These are phyloP conservation scores for Scaptodrosophila lebanonensis DNA, from an alignment of 1,140 invertebrate genomes.

Conservation along the genomic window DNA sequence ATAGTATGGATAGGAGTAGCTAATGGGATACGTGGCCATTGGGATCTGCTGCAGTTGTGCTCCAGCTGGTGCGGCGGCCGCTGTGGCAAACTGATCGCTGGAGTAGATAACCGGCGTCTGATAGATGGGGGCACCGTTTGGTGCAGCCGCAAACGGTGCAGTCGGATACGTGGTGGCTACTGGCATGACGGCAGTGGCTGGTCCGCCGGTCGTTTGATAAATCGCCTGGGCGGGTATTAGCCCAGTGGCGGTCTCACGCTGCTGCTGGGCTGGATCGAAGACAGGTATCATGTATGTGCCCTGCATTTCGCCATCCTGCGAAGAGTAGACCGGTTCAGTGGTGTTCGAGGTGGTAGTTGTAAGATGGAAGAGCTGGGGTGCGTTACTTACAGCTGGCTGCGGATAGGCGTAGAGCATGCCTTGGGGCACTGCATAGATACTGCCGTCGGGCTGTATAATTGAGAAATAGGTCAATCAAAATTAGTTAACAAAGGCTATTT, in stretches of 20 bases:
- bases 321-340: conserved; percentile 47
- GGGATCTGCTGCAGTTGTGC: conserved; percentile 71
- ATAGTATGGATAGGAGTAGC: conserved; percentile 74
- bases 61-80: conserved; percentile 20
- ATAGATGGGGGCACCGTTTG: conserved; percentile 72
- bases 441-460: conserved; percentile 66
- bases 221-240: conserved; percentile 69
- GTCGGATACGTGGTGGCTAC: conserved; percentile 65
- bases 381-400: conserved; percentile 50
- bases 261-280: conserved; percentile 70
- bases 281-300: conserved; percentile 76
- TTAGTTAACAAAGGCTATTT: too few species aligned
- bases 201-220: conserved; percentile 60
- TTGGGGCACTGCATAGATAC: conserved; percentile 74
- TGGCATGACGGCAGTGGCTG: conserved; percentile 59
- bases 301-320: conserved; percentile 58
- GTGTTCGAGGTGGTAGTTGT: conserved; percentile 51
- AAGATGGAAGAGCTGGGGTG: conserved; percentile 59
- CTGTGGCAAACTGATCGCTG: conserved; percentile 57
- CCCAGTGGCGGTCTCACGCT: conserved; percentile 37
- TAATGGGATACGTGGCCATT: conserved; percentile 72
- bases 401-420: conserved; percentile 76
- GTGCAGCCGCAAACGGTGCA: conserved; percentile 60
- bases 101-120: conserved; percentile 71
- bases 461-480: background rate